phyloP scores from a whole-genome alignment of 2,888 invertebrate genomes.

The Athalia rosae region DNA sequence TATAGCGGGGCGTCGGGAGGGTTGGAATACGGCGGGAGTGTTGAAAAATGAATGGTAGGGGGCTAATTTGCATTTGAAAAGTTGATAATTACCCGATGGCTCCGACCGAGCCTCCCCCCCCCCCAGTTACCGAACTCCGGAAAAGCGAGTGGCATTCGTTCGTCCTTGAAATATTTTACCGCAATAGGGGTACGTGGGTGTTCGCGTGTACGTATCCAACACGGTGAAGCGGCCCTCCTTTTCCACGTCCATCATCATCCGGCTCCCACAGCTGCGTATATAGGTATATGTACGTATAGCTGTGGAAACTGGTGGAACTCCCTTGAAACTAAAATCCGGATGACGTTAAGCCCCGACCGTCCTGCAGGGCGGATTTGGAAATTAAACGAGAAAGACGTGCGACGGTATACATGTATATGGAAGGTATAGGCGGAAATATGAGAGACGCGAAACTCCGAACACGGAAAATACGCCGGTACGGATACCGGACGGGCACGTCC shows the following conservation, averaged over 20 bases:
- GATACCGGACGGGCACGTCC: too few species aligned
- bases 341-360: background rate
- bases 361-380: conserved; percentile 12
- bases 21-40: background rate
- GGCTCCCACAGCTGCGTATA: background rate
- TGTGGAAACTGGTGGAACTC: background rate
- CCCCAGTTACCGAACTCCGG: background rate
- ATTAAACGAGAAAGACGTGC: conserved; percentile 29
- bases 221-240: background rate
- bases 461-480: too few species aligned
- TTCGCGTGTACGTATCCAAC: background rate
- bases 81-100: conserved; percentile 37
- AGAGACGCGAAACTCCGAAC: background rate
- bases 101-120: background rate
- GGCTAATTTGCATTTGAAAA: conserved; percentile 31
- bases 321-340: conserved; percentile 15
- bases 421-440: background rate
- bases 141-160: background rate
- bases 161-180: conserved; percentile 23
- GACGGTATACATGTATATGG: background rate
- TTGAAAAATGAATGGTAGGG: background rate
- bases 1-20: background rate
- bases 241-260: conserved; percentile 28
- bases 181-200: background rate
- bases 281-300: too few species aligned